Evolutionary conservation across 2,797 vertebrate species (phyloP), one percentile per base, ranked within the genome.

Genomic region (Lateolabrax maculatus): DNA sequence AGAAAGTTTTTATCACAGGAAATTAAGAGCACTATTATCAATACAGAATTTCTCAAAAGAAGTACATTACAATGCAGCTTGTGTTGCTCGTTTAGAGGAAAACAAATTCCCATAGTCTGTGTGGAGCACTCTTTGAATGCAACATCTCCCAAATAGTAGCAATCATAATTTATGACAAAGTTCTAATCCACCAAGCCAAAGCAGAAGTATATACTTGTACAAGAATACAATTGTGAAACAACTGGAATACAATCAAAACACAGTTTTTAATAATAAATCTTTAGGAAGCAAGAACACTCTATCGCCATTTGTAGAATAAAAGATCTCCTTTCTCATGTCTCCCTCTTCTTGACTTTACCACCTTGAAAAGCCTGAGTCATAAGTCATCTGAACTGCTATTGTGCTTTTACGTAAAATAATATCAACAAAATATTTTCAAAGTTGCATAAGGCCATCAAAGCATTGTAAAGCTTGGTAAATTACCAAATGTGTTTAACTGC

Each of bases 1-100:
- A 77, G 73, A 79, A 85, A 77, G 52, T 75, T 72, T 84, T 88
- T 81, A 79, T 83, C 86, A 89, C 84, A 76, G 83, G 77, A 90
- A 92, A 87, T 84, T 85, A 91, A 92, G 88, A 93, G 89, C 91
- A 93, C 92, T 93, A 89, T 90, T 87, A 87, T 87, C 84, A 84
- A 90, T 87, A 92, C 82, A 80, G 67, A 80, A 79, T 71, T 83
- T 83, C 71, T 84, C 71, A 81, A 79, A 77, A 72, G 68, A 86
- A 80, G 69, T 79, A 91, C 86, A 76, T 87, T 81, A 90, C 80
- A 71, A 89, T 63, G 80, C 69, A 80, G 78, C 78, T 70, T 29
- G 23, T 44, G 56, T 75, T 62, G 52, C 75, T 84, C 84, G 44
- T 74, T 79, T 34, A 23, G 75, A 72, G 63, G 83, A 70, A 87